Base-by-base conservation (phyloP, 1,140 invertebrate species). In the Pseudomyrmex sp. region DNA sequence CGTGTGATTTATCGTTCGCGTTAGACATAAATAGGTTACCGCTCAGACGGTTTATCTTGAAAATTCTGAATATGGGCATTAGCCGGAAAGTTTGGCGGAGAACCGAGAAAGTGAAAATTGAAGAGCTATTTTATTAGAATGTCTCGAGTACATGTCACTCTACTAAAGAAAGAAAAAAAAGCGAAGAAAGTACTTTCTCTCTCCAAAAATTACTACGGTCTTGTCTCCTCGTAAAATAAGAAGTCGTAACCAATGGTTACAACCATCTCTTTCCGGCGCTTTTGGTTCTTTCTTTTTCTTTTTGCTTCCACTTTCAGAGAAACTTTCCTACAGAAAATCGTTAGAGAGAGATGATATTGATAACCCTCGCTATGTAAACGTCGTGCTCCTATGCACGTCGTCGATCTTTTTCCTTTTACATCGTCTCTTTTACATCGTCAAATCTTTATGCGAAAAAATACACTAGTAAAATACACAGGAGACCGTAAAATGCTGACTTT, bases 361-460 rank as follows among this genome's bases (percentile, higher is more conserved):
- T 79, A 69, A 79, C 63, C 35, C 15, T 35, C 9, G 15, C 52
- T 79, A 79, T 35, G 35, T 79, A 79, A 77, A 70, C 76, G 63
- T 70, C 76, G 50, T 4, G 44, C 54, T 79, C 52, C 15, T 70
- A 70, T 54, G 62, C 54, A 26, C 15, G 44, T 56, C 52, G 56
- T 58, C 76, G 65, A 79, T 79, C 76, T 46, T 58, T 44, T 44
- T 58, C 12, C 48, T 13, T 13, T 62, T 13, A 26, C 23, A 63
- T 76, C 54, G 15, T 79, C 20, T 50, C 35, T 52, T 79, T 70
- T 79, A 79, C 59, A 58, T 79, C 65, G 65, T 35, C 44, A 79
- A 79, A 79, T 79, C 76, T 35, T 48, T 74, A 65, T 54, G 15
- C 61, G 20, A n/a, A 18, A 79, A 79, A 70, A 79, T 79, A 79